Evolutionary conservation across 1,140 invertebrate species (phyloP).

Genomic region (Apocrypta bakeri): DNA sequence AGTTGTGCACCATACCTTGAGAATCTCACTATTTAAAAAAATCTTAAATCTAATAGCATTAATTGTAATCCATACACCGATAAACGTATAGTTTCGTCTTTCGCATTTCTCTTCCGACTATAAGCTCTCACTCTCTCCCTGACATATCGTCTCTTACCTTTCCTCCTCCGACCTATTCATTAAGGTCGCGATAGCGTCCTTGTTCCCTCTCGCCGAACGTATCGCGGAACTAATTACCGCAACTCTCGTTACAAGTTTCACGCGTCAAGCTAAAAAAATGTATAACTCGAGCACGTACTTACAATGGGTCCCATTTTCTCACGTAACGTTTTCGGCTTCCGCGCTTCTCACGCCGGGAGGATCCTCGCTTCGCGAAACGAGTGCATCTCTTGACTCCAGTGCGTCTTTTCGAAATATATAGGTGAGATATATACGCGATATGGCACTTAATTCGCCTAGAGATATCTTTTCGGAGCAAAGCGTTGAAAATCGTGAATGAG

Average conservation of each 20-base stretch:
- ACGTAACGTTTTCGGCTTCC: slow-evolving; percentile 49
- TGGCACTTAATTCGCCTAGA: not conserved
- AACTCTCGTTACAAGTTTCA: slow-evolving; percentile 51
- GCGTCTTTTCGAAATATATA: not conserved
- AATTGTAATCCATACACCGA: not conserved
- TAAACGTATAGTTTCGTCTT: not conserved
- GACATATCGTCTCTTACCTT: not conserved
- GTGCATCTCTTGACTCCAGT: slow-evolving; percentile 10
- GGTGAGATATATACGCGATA: not conserved
- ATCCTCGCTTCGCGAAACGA: not conserved
- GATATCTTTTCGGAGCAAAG: not conserved
- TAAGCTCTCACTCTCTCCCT: not conserved
- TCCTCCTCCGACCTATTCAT: slow-evolving; percentile 56
- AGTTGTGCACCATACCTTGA: no score
- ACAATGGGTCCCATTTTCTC: slow-evolving; percentile 56
- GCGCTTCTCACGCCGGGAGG: slow-evolving; percentile 22
- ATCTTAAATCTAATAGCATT: no score
- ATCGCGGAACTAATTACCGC: slow-evolving; percentile 65
- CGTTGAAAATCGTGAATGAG: slow-evolving; percentile 8
- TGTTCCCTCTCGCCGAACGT: slow-evolving; percentile 60
- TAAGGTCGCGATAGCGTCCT: slow-evolving; percentile 67
- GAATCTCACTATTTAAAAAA: no score
- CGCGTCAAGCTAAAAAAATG: slow-evolving; percentile 18
- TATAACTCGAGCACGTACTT: not conserved
- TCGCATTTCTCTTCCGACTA: not conserved